Evolutionary conservation across 2,888 invertebrate genomes (phyloP).

Genomic region (Hypomecis atomaria): DNA sequence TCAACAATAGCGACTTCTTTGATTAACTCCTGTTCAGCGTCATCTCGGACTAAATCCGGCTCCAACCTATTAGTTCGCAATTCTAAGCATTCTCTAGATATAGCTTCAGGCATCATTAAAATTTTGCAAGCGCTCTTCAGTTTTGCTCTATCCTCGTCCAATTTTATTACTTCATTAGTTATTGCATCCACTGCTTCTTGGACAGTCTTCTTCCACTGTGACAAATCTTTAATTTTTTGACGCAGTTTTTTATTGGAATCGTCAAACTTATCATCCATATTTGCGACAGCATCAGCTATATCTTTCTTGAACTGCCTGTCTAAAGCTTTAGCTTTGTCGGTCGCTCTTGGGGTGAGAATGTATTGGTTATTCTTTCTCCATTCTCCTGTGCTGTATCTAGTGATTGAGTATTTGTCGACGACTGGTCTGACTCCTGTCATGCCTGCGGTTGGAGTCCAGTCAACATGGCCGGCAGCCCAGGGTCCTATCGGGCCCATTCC

Average conservation of each 20-base stretch:
- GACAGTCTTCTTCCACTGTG: slow-evolving; percentile 88
- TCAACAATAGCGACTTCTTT: slow-evolving; percentile 90
- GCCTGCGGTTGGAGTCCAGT: slow-evolving; percentile 90
- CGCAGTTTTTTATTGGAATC: slow-evolving; percentile 69
- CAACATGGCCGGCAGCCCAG: slow-evolving; percentile 90
- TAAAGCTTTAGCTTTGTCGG: slow-evolving; percentile 63
- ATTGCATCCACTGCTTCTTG: slow-evolving; percentile 86
- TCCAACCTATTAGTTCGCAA: slow-evolving; percentile 88
- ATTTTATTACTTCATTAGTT: slow-evolving; percentile 86
- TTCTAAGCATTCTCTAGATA: slow-evolving; percentile 89
- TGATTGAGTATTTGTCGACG: slow-evolving; percentile 91
- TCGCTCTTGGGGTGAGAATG: slow-evolving; percentile 69
- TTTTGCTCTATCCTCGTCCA: slow-evolving; percentile 86
- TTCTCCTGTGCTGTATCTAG: slow-evolving; percentile 89
- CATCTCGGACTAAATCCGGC: slow-evolving; percentile 90
- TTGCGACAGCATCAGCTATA: slow-evolving; percentile 83
- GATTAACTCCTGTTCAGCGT: slow-evolving; percentile 91
- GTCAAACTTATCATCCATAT: slow-evolving; percentile 80
- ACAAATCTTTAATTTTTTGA: slow-evolving; percentile 71
- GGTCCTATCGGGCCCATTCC: slow-evolving; percentile 83
- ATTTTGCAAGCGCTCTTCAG: slow-evolving; percentile 88
- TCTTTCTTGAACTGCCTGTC: slow-evolving; percentile 59
- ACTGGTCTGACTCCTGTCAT: slow-evolving; percentile 90
- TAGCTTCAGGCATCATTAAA: slow-evolving; percentile 89
- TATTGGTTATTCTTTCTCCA: slow-evolving; percentile 87